These are phyloP conservation scores for Lonchura striata DNA, from an alignment of 2,113 vertebrate species.

Conservation along the genomic window DNA sequence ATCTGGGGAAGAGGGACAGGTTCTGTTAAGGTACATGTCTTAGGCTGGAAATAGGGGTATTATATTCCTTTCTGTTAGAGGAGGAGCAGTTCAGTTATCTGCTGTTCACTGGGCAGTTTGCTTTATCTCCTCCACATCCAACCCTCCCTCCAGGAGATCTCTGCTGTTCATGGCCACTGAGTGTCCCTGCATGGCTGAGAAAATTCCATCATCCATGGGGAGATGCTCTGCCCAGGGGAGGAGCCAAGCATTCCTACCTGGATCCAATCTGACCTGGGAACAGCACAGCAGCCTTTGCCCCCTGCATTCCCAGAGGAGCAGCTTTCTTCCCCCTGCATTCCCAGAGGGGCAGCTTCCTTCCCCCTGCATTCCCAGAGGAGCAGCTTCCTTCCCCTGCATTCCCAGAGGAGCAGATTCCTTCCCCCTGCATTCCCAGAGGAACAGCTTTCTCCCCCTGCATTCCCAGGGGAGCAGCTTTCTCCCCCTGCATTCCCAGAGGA, in stretches of 20 bases:
- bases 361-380: too few relatives aligned
- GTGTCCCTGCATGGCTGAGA: background rate
- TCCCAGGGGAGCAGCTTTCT: too few relatives aligned
- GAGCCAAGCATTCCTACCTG: background rate
- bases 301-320: background rate
- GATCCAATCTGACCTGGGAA: background rate
- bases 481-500: background rate
- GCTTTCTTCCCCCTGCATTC: background rate
- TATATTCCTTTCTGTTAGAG: background rate
- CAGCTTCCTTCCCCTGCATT: too few relatives aligned
- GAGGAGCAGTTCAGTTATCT: background rate
- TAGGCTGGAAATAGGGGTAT: background rate
- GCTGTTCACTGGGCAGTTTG: background rate
- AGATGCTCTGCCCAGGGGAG: background rate
- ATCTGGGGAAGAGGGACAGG: constrained; percentile 73
- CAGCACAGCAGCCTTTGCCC: background rate
- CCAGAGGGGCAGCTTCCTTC: too few relatives aligned
- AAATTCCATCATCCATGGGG: background rate
- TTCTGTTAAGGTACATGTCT: background rate
- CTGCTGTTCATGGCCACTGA: background rate
- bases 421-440: background rate
- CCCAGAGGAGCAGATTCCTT: too few relatives aligned
- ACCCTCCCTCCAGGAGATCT: background rate
- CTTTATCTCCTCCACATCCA: background rate
- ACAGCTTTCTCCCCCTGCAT: too few relatives aligned